Evolutionary conservation across 2,113 vertebrate genomes (phyloP).

Genomic region (Leucopsar rothschildi): DNA sequence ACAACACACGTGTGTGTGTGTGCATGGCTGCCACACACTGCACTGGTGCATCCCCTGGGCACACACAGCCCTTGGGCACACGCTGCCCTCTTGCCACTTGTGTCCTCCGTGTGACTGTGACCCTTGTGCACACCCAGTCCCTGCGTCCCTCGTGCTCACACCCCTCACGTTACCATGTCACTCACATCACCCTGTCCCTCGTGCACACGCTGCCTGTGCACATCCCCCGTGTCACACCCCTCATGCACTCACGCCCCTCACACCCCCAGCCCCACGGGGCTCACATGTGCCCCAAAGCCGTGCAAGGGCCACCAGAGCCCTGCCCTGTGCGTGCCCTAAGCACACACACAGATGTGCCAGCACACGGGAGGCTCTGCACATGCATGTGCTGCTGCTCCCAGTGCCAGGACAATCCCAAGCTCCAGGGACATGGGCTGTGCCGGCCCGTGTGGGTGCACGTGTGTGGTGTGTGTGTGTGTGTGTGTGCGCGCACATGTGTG

Average conservation of each 20-base stretch:
- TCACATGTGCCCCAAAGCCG: rapidly evolving
- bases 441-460: rapidly evolving
- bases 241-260: rapidly evolving
- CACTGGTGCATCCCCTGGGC: background rate
- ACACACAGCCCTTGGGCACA: background rate
- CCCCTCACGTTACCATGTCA: rapidly evolving
- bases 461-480: background rate
- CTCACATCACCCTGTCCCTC: background rate
- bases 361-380: background rate
- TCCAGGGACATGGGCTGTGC: background rate
- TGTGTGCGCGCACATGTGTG: too few species aligned
- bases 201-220: rapidly evolving
- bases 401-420: background rate
- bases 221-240: background rate
- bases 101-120: rapidly evolving
- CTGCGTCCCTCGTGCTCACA: rapidly evolving
- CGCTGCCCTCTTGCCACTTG: rapidly evolving
- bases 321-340: rapidly evolving
- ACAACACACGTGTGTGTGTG: rapidly evolving
- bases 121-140: rapidly evolving
- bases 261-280: background rate
- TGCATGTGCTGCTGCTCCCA: rapidly evolving
- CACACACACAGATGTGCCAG: background rate
- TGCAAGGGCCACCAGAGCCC: background rate
- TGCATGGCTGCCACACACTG: too few species aligned